Conservation (phyloP, 2,113 vertebrate species). For the Ia io region DNA sequence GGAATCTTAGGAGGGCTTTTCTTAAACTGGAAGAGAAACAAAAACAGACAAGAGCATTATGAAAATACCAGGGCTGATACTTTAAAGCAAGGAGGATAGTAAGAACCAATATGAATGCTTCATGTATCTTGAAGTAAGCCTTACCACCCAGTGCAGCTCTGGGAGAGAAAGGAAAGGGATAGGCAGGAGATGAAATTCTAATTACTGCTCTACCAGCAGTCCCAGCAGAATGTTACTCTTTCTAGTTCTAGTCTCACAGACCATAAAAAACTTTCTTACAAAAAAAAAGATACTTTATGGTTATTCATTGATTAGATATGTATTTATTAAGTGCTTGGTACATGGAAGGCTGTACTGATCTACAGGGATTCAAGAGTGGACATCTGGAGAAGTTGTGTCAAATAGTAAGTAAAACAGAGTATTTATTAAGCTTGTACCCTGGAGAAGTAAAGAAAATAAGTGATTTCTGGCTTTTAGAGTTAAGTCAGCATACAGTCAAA, state of each 20-base stretch:
- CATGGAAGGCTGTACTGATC: not conserved
- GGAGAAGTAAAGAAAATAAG: not conserved
- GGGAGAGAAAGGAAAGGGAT: not conserved
- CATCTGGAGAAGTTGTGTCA: not conserved
- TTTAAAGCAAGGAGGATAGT: not conserved
- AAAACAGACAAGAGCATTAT: slow-evolving; percentile 29
- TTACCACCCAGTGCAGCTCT: not conserved
- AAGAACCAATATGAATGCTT: not conserved
- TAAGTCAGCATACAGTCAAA: not conserved
- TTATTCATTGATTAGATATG: not conserved
- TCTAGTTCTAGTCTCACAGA: not conserved
- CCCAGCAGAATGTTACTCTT: not conserved
- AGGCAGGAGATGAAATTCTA: not conserved
- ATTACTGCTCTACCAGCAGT: not conserved
- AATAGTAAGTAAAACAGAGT: no score
- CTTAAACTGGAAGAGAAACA: slow-evolving; percentile 89
- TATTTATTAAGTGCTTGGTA: not conserved
- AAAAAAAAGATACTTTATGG: not conserved
- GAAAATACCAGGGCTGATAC: not conserved
- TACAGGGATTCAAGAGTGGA: not conserved
- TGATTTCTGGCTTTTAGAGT: not conserved
- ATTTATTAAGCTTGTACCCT: no score
- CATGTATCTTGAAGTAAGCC: not conserved
- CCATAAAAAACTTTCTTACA: not conserved
- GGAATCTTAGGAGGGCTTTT: slow-evolving; percentile 97